Conservation (phyloP, 2,113 vertebrate species). For the Edolisoma coerulescens region DNA sequence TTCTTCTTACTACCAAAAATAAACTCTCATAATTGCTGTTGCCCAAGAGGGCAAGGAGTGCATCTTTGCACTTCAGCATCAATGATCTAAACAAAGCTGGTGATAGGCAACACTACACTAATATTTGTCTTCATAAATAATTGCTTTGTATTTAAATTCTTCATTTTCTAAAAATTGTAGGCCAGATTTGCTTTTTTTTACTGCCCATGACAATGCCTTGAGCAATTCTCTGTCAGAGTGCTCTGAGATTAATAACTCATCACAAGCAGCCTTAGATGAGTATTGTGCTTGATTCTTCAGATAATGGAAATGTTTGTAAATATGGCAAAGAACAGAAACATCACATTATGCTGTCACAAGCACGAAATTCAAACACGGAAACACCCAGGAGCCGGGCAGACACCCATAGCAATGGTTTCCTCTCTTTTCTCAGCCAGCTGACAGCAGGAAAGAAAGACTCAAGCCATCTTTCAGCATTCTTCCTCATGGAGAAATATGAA, state of each 20-base stretch:
- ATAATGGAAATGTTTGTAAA: constrained; percentile 27
- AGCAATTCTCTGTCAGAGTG: background rate
- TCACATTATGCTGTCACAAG: background rate
- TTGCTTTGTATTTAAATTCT: background rate
- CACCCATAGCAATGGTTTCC: background rate
- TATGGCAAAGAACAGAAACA: background rate
- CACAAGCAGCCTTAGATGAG: background rate
- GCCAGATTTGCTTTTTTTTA: background rate
- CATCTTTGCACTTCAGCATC: background rate
- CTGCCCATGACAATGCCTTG: background rate
- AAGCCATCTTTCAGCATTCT: background rate
- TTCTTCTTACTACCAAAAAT: background rate
- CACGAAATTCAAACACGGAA: background rate
- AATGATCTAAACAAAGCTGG: background rate
- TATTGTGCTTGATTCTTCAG: background rate
- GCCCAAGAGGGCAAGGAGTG: background rate
- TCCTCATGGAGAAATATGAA: background rate
- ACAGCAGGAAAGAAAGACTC: background rate
- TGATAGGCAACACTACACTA: background rate
- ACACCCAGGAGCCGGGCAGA: background rate
- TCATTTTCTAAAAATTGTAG: background rate
- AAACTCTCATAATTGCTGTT: background rate
- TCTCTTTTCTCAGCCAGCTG: background rate
- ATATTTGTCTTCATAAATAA: background rate
- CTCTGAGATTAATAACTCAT: background rate